These are phyloP conservation scores for Catocala nupta DNA, from an alignment of 2,888 invertebrate species.

Conservation along the genomic window DNA sequence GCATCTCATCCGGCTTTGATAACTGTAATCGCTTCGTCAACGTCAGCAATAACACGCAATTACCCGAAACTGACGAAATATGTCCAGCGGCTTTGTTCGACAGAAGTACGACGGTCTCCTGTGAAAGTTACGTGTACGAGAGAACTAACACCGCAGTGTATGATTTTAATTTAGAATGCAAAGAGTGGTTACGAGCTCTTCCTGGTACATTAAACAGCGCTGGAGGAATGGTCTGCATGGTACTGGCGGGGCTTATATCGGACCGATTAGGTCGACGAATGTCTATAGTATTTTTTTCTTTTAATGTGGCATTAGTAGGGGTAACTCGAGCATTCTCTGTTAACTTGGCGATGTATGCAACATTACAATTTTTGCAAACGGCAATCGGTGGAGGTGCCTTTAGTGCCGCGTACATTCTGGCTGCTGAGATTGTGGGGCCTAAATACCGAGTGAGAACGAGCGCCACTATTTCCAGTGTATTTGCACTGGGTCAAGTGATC, in stretches of 20 bases:
- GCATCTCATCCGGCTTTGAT: conserved; percentile 67
- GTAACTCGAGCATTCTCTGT: conserved; percentile 77
- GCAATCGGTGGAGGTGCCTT: conserved; percentile 80
- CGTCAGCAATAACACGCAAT: conserved; percentile 45
- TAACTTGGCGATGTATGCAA: conserved; percentile 77
- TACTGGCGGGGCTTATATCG: conserved; percentile 90
- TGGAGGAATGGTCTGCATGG: conserved; percentile 90
- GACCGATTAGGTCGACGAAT: conserved; percentile 85
- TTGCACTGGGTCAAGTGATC: conserved; percentile 91
- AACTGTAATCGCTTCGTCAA: conserved; percentile 72
- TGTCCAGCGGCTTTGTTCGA: conserved; percentile 72
- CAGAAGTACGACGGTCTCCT: conserved; percentile 62
- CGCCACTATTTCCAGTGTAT: conserved; percentile 90
- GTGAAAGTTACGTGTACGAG: conserved; percentile 73
- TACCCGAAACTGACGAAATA: conserved; percentile 43
- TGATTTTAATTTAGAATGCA: conserved; percentile 79
- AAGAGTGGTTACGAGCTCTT: conserved; percentile 90
- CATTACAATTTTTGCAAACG: conserved; percentile 75
- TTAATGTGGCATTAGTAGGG: conserved; percentile 75
- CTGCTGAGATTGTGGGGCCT: conserved; percentile 92
- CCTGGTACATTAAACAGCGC: conserved; percentile 92
- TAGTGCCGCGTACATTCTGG: conserved; percentile 85
- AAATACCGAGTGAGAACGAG: conserved; percentile 91
- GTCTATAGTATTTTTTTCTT: conserved; percentile 76
- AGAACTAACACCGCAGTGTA: conserved; percentile 77